Evolutionary conservation across 2,797 vertebrate species (phyloP).

Genomic region (Chelmon rostratus): DNA sequence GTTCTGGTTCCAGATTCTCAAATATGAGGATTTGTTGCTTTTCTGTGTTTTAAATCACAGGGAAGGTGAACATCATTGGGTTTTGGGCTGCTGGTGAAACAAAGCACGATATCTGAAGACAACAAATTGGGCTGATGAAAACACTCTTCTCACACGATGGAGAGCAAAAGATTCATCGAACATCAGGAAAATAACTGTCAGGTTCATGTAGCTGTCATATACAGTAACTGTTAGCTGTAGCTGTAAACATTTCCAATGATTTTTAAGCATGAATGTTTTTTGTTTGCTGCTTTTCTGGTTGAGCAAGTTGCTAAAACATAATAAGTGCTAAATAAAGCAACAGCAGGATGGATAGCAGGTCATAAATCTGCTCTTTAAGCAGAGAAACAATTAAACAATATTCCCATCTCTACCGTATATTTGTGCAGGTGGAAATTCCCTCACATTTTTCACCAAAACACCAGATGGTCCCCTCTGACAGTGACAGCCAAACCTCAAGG

Average conservation of each 20-base stretch:
- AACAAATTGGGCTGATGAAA: background rate
- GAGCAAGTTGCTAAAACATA: background rate
- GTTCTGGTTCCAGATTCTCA: background rate
- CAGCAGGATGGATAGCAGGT: background rate
- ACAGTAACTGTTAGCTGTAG: background rate
- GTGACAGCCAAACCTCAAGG: constrained; percentile 70
- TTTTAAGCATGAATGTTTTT: background rate
- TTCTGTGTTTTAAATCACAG: background rate
- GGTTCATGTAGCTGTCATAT: background rate
- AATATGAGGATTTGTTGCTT: background rate
- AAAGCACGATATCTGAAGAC: background rate
- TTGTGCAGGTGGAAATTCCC: constrained; percentile 58
- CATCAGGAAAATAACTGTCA: background rate
- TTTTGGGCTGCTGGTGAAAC: background rate
- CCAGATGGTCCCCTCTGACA: constrained; percentile 78
- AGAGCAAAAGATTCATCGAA: background rate
- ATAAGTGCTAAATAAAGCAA: background rate
- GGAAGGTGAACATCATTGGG: too few relatives aligned
- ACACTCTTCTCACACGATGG: background rate
- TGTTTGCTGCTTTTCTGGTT: background rate
- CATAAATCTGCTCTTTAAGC: constrained; percentile 7
- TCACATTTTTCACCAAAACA: constrained; percentile 62
- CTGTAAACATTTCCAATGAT: background rate
- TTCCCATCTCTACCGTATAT: background rate
- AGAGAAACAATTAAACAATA: background rate